Evolutionary conservation across 2,113 vertebrate species (phyloP).

Genomic region (Pteruthius melanotis): DNA sequence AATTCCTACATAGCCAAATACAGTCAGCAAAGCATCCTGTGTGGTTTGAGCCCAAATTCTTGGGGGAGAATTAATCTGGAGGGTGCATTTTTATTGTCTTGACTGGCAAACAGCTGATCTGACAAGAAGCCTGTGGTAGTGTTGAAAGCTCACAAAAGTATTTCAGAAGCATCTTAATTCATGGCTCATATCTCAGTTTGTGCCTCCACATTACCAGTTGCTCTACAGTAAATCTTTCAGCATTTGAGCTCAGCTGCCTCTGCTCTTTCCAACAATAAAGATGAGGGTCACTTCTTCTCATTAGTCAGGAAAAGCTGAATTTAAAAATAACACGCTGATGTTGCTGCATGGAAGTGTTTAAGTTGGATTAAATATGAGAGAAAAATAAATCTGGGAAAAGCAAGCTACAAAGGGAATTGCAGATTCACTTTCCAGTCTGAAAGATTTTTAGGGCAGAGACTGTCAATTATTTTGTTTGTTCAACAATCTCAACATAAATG

Average conservation of each 20-base stretch:
- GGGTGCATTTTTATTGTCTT: neutral
- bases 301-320: conserved; percentile 23
- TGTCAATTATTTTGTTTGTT: conserved; percentile 63
- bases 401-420: conserved; percentile 45
- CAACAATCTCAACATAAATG: conserved; percentile 33
- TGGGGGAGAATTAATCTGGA: neutral
- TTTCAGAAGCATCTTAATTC: conserved; percentile 17
- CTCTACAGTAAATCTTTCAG: conserved; percentile 29
- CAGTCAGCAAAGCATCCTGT: neutral
- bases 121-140: neutral
- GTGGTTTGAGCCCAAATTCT: neutral
- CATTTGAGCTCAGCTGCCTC: neutral
- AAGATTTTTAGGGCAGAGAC: conserved; percentile 54
- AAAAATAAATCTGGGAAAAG: conserved; percentile 30
- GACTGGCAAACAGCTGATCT: neutral
- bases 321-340: conserved; percentile 54
- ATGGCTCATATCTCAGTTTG: neutral
- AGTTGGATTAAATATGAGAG: conserved; percentile 32
- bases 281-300: conserved; percentile 9
- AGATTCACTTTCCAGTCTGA: conserved; percentile 23
- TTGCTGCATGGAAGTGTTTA: neutral
- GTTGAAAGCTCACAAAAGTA: conserved; percentile 3
- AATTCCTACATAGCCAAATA: neutral
- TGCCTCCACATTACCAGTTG: neutral
- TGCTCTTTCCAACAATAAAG: conserved; percentile 17